These are phyloP conservation scores for Eucidaris tribuloides DNA, from an alignment of 35 echinoderm and acorn worm species.

Conservation along the genomic window DNA sequence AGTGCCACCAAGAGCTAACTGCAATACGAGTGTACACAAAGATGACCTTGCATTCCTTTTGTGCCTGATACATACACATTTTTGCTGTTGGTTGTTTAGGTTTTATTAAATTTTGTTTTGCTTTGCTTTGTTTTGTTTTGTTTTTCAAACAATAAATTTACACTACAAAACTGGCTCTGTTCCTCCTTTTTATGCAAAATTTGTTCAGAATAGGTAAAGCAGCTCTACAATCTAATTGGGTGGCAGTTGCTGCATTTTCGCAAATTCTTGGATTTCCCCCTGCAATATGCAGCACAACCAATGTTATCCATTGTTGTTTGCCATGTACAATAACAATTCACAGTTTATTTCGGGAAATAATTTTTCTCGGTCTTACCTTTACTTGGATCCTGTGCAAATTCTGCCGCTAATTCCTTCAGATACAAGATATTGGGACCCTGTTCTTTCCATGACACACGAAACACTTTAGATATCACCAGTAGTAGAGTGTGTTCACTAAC, in stretches of 20 bases:
- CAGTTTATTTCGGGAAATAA: neutral
- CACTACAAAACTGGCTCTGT: no score
- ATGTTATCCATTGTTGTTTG: neutral
- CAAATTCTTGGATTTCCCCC: neutral
- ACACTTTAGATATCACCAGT: conserved; percentile 62
- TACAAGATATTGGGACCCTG: conserved; percentile 70
- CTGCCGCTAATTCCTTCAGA: conserved; percentile 68
- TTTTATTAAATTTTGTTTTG: no score
- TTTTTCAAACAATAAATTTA: no score
- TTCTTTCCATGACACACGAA: conserved; percentile 92
- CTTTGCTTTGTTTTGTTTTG: no score
- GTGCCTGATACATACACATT: no score
- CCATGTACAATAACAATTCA: neutral
- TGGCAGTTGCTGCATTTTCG: neutral
- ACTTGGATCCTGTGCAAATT: conserved; percentile 76
- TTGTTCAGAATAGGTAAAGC: neutral
- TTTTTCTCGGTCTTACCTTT: conserved; percentile 61
- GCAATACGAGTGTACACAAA: no score
- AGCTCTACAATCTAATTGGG: no score
- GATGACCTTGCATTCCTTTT: no score
- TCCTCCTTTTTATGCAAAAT: neutral
- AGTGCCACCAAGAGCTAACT: no score
- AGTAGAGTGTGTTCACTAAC: conserved; percentile 75
- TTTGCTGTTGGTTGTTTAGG: no score
- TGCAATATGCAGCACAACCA: neutral